phyloP scores from a whole-genome alignment of 2,797 vertebrate genomes.

The Arvicola amphibius region DNA sequence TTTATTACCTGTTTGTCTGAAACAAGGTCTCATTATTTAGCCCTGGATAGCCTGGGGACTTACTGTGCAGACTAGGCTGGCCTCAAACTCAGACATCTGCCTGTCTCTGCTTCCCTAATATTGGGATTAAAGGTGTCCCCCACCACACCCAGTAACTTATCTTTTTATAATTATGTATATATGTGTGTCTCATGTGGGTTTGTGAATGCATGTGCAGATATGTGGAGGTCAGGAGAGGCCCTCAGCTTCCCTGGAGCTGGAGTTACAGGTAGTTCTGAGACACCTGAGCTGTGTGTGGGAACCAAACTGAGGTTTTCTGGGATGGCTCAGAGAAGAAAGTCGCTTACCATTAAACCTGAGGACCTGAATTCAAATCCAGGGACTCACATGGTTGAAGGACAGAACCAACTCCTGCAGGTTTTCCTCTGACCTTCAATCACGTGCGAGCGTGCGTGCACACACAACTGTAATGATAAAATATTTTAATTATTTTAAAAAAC shows the following conservation, averaged over 20 bases:
- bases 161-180: not conserved
- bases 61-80: not conserved
- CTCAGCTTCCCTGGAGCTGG: not conserved
- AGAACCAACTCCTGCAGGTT: not conserved
- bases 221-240: not conserved
- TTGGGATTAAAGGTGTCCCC: not conserved
- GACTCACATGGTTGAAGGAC: not conserved
- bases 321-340: not conserved
- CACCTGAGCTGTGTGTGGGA: not conserved
- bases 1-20: not conserved
- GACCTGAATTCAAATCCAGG: not conserved
- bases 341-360: not conserved
- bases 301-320: conserved; percentile 5
- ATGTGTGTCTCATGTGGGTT: not conserved
- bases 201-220: not conserved
- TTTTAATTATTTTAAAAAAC: not conserved
- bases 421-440: not conserved
- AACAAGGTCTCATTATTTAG: not conserved
- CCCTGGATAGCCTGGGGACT: not conserved
- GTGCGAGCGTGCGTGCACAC: not conserved
- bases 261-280: not conserved
- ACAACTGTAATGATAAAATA: not conserved
- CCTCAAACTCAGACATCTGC: not conserved
- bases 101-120: not conserved
- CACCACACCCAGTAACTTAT: not conserved